phyloP scores from a whole-genome alignment of 23 tunicate species.

The Styela plicata region DNA sequence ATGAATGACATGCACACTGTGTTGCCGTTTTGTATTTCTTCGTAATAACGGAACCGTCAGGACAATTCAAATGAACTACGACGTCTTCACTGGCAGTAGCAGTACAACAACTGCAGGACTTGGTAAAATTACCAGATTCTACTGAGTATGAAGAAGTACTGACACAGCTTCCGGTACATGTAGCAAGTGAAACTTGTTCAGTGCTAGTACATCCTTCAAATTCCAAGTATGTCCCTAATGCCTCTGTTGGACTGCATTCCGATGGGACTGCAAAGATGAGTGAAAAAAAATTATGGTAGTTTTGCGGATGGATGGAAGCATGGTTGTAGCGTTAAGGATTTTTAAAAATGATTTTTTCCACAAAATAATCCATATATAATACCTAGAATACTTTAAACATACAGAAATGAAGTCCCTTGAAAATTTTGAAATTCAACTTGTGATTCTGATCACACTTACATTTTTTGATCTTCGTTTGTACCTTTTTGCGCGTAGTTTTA shows the following conservation, averaged over 20 bases:
- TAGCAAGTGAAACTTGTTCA: slow-evolving; percentile 43
- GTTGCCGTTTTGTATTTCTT: slow-evolving; percentile 70
- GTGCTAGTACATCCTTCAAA: slow-evolving; percentile 81
- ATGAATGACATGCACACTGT: slow-evolving; percentile 78
- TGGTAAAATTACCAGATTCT: slow-evolving; percentile 75
- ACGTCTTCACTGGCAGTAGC: slow-evolving; percentile 65
- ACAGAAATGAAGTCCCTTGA: too few relatives aligned
- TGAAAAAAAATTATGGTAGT: too few relatives aligned
- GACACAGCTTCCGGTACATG: slow-evolving; percentile 88
- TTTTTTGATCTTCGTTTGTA: too few relatives aligned
- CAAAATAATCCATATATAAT: too few relatives aligned
- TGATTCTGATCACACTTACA: too few relatives aligned
- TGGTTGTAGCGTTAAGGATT: too few relatives aligned
- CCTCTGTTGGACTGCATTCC: slow-evolving; percentile 42
- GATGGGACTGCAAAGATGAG: slow-evolving; percentile 15
- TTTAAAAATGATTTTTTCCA: too few relatives aligned
- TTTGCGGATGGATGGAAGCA: too few relatives aligned
- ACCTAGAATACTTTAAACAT: too few relatives aligned
- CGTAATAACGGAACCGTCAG: slow-evolving; percentile 65
- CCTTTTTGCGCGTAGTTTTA: too few relatives aligned
- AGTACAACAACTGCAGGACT: slow-evolving; percentile 86
- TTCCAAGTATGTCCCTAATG: slow-evolving; percentile 37
- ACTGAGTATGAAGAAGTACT: slow-evolving; percentile 78
- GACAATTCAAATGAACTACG: slow-evolving; percentile 56
- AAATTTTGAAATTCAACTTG: too few relatives aligned